Evolutionary conservation across 2,888 invertebrate genomes (phyloP).

Genomic region (Nymphalis c-album): DNA sequence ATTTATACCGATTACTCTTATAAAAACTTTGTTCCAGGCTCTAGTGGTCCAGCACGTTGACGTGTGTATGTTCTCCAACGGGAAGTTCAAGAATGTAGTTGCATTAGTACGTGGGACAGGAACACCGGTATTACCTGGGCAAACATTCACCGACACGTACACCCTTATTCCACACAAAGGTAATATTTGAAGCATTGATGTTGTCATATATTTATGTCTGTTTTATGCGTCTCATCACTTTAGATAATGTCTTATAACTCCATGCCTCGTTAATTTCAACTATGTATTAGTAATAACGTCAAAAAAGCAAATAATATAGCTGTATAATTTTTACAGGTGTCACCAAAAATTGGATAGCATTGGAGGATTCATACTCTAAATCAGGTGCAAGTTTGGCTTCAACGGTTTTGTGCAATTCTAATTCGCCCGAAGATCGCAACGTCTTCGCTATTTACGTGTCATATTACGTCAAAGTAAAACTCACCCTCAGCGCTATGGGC

Average conservation of each 20-base stretch:
- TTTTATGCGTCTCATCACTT: too few relatives aligned
- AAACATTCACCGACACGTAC: constrained; percentile 83
- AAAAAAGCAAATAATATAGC: background rate
- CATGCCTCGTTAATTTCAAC: too few relatives aligned
- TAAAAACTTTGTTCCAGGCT: constrained; percentile 76
- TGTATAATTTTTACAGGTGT: constrained; percentile 77
- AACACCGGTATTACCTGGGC: constrained; percentile 85
- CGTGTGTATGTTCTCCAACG: constrained; percentile 97
- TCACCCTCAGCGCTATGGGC: constrained; percentile 90
- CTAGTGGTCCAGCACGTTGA: constrained; percentile 94
- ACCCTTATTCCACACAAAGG: constrained; percentile 85
- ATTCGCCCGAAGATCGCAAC: constrained; percentile 88
- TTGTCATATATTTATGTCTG: too few relatives aligned
- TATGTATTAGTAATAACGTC: too few relatives aligned
- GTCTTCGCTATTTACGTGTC: constrained; percentile 95
- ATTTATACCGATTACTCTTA: too few relatives aligned
- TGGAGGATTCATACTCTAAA: constrained; percentile 91
- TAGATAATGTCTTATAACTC: too few relatives aligned
- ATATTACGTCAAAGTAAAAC: constrained; percentile 94
- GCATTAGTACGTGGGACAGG: constrained; percentile 83
- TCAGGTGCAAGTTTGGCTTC: constrained; percentile 84
- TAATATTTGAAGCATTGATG: constrained; percentile 39
- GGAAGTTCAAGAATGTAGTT: constrained; percentile 96
- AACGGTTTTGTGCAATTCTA: constrained; percentile 77
- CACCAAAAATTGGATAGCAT: constrained; percentile 94